phyloP scores from a whole-genome alignment of 1,140 invertebrate genomes.

The Brachystomella parvula region DNA sequence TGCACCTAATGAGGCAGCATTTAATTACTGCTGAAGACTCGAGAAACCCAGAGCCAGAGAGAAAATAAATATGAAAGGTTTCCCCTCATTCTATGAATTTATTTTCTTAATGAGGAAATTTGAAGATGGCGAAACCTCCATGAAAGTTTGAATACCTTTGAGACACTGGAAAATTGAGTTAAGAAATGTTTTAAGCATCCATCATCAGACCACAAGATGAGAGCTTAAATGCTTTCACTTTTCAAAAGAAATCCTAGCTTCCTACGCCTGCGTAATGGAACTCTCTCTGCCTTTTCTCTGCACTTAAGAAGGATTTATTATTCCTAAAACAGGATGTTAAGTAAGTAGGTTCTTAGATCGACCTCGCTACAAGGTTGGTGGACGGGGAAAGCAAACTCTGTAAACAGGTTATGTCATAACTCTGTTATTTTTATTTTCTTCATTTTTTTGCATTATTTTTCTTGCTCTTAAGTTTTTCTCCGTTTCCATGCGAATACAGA shows the following conservation, averaged over 20 bases:
- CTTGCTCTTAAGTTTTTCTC: too few species aligned
- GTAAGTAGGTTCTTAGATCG: too few species aligned
- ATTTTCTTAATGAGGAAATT: not conserved
- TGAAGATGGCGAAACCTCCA: not conserved
- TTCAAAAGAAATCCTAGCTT: not conserved
- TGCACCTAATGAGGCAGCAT: not conserved
- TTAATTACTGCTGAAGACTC: not conserved
- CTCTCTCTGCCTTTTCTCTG: not conserved
- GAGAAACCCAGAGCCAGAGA: not conserved
- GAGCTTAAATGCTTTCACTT: not conserved
- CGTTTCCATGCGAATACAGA: too few species aligned
- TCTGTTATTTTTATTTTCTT: too few species aligned
- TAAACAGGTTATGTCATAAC: too few species aligned
- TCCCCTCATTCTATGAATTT: not conserved
- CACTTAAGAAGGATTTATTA: not conserved
- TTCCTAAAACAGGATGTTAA: not conserved
- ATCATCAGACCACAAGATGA: not conserved
- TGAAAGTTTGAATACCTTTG: not conserved
- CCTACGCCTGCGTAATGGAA: not conserved
- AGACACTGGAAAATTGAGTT: not conserved
- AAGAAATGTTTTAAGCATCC: not conserved
- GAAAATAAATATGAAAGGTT: not conserved
- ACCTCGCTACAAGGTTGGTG: too few species aligned
- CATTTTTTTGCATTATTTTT: too few species aligned
- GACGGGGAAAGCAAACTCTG: too few species aligned